Evolutionary conservation across 2,797 vertebrate species (phyloP).

Genomic region (Schizothorax lantsangensis): DNA sequence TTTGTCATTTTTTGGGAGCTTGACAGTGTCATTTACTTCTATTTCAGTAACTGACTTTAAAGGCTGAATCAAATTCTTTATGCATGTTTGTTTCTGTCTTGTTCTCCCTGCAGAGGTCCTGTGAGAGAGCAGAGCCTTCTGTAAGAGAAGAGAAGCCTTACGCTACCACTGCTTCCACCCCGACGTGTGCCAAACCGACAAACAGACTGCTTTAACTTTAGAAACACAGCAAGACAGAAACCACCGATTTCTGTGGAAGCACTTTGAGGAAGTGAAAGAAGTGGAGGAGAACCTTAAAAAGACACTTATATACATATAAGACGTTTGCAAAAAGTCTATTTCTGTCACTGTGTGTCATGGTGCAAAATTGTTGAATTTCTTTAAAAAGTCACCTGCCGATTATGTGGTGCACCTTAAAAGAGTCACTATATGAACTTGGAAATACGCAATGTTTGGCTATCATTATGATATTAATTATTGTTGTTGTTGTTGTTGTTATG

Average conservation of each 20-base stretch:
- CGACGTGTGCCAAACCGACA: slow-evolving; percentile 74
- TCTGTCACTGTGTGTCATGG: slow-evolving; percentile 70
- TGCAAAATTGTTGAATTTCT: slow-evolving; percentile 73
- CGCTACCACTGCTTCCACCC: slow-evolving; percentile 64
- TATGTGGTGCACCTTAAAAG: slow-evolving; percentile 91
- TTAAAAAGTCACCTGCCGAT: slow-evolving; percentile 71
- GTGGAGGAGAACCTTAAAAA: slow-evolving; percentile 32
- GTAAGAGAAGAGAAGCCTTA: slow-evolving; percentile 56
- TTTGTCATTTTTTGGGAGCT: neutral
- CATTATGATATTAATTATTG: slow-evolving; percentile 73
- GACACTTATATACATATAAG: slow-evolving; percentile 48
- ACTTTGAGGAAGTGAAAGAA: slow-evolving; percentile 31
- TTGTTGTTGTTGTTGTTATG: slow-evolving; percentile 62
- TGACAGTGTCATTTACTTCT: neutral
- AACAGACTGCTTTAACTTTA: slow-evolving; percentile 59
- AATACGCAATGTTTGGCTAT: slow-evolving; percentile 73
- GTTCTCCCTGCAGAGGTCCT: slow-evolving; percentile 74
- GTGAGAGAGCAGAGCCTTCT: slow-evolving; percentile 65
- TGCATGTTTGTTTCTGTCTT: neutral
- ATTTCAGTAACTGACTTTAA: neutral
- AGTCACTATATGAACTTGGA: slow-evolving; percentile 79
- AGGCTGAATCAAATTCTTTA: neutral
- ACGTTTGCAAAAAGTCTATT: slow-evolving; percentile 62
- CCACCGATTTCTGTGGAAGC: neutral
- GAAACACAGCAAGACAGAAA: slow-evolving; percentile 50